These are phyloP conservation scores for Caenorhabditis zanzibari DNA, from an alignment of 2,888 invertebrate genomes.

Conservation along the genomic window DNA sequence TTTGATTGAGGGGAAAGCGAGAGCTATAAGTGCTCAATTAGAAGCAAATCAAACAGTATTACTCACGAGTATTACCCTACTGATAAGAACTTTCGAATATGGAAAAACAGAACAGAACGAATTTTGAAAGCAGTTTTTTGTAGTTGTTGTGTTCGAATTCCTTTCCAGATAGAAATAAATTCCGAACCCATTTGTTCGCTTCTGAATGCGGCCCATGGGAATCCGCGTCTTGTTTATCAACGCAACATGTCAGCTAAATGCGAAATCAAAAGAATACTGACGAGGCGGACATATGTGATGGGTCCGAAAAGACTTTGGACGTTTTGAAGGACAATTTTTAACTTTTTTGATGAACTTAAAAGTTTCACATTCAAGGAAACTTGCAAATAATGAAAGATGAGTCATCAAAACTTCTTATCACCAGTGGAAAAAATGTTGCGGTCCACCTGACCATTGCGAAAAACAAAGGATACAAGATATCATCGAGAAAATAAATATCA, in stretches of 20 bases:
- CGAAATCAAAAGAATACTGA: constrained; percentile 42
- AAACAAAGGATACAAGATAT: background rate
- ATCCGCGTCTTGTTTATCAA: constrained; percentile 50
- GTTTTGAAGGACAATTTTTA: background rate
- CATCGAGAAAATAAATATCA: background rate
- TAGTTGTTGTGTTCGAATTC: background rate
- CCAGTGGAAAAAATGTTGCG: background rate
- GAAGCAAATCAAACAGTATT: constrained; percentile 19
- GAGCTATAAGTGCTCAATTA: background rate
- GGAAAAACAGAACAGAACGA: background rate
- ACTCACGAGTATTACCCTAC: constrained; percentile 20
- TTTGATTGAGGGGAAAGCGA: constrained; percentile 10
- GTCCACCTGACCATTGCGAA: background rate
- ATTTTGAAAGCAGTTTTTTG: constrained; percentile 1
- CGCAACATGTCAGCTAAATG: constrained; percentile 56
- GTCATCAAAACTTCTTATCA: constrained; percentile 3
- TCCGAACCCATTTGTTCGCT: constrained; percentile 40
- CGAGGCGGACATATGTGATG: constrained; percentile 34
- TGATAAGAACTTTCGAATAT: constrained; percentile 29
- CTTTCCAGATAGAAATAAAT: constrained; percentile 17
- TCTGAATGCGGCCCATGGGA: constrained; percentile 47
- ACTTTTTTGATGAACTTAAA: background rate
- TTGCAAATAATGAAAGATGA: background rate
- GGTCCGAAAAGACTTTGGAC: background rate
- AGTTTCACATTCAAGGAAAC: background rate